Evolutionary conservation across 1,140 invertebrate genomes (phyloP), one percentile per base, ranked within the genome.

Genomic region (Probaryconus sp.): DNA sequence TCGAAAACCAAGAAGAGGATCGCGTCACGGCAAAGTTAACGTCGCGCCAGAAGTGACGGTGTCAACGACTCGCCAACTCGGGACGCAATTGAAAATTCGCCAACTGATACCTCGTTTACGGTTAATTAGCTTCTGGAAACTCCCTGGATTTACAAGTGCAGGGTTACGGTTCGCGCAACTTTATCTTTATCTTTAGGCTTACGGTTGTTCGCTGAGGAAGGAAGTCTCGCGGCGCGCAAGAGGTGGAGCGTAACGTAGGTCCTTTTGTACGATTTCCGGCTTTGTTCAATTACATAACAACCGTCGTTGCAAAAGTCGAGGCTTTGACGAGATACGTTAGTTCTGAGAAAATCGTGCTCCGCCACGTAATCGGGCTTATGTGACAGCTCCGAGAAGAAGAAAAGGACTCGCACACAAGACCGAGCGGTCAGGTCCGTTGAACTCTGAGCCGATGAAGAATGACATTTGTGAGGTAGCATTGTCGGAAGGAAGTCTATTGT

Each of bases 371-470:
- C 65, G 72, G 65, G 72, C 64, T 61, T 68, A 56, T 61, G 64
- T 65, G 63, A 61, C 64, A 74, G 63, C 60, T 76, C 61, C 51
- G 60, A 48, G 72, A 76, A 76, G 48, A 60, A 71, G 68, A 56
- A 56, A 58, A 55, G 56, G 45, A 64, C 56, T 56, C 51, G 56
- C 58, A 55, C 43, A 13, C 28, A n/a, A 4, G 10, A 13, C 13
- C 37, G 50, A 10, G 55, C 42, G 51, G 9, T 20, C 24, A 35
- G 53, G 58, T 72, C 35, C 60, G 50, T 72, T 72, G 69, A 72
- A 64, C 69, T 31, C 60, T 20, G 38, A 18, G 35, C 5, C 47
- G 69, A 64, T 72, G 69, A 75, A 64, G 48, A 68, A 60, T 69
- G 53, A 75, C 64, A 63, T 69, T 64, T 42, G 58, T 40, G 35